Base-by-base conservation (phyloP, 92 coral and sea anemone genomes). In the Parazoanthus darwini region DNA sequence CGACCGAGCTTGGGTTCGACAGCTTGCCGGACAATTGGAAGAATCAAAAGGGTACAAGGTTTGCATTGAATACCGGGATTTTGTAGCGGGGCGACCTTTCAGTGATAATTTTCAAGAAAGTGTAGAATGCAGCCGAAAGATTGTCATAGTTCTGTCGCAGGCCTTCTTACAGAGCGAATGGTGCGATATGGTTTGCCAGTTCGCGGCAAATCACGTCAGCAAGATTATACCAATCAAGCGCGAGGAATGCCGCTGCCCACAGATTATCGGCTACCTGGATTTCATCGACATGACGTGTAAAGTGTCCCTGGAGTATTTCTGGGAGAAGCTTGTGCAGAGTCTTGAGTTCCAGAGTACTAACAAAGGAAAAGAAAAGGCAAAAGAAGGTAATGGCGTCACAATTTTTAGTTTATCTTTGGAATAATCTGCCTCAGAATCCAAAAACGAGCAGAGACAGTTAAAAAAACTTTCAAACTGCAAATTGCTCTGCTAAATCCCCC, bases 81-180 rank as follows among this genome's bases (percentile, higher is more conserved):
- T 79, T 56, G 68, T 50, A 15, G 83, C 83, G 5, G 83, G 83
- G 18, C 68, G 83, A 35, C 83, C 83, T 79, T 79, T 79, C 68
- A 79, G 70, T 50, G 83, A 79, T 8, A 79, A 79, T 15, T 79
- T 79, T 54, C 70, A 51, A 51, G 83, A 79, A 54, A 51, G 83
- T 48, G n/a, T 79, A 22, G 83, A 50, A 29, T 51, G 44, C 83
- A 79, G 83, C 42, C 67, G 70, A 58, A 79, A 79, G 83, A 79
- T 79, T 79, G 83, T 79, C 83, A 79, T 79, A 33, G 39, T 79
- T 54, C 67, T 79, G 26, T 79, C 83, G 42, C 83, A 25, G 46
- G 83, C 83, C 23, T 79, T 79, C 83, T 36, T 79, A 25, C 83
- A 79, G n/a, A 79, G 83, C 13, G 83, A 79, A 25, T 79, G 83